phyloP scores from a whole-genome alignment of 2,888 invertebrate species.

The Eristalinus sepulchralis region DNA sequence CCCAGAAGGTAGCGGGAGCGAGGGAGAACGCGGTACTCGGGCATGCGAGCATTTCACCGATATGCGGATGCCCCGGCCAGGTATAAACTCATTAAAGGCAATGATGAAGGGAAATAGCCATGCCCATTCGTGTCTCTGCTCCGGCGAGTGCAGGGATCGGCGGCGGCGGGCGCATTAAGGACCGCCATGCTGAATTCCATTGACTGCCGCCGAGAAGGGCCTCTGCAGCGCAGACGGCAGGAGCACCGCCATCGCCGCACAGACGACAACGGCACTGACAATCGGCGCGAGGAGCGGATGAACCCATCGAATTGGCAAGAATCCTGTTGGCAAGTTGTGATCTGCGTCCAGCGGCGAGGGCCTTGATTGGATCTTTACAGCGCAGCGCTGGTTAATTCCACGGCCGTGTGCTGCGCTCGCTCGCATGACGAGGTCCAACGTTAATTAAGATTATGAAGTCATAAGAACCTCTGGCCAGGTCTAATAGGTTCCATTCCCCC shows the following conservation, averaged over 20 bases:
- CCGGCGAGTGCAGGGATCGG: constrained; percentile 29
- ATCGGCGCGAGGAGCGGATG: constrained; percentile 1
- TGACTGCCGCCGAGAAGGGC: constrained; percentile 42
- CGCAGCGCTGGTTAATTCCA: constrained; percentile 62
- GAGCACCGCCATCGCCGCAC: not conserved
- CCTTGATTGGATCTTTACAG: constrained; percentile 71
- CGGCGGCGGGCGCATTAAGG: constrained; percentile 63
- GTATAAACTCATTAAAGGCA: constrained; percentile 69
- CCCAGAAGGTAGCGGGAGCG: constrained; percentile 59
- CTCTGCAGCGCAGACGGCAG: not conserved
- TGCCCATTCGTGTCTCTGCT: constrained; percentile 65
- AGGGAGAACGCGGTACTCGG: constrained; percentile 36
- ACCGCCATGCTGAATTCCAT: constrained; percentile 72
- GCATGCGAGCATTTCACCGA: constrained; percentile 16
- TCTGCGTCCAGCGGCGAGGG: constrained; percentile 36
- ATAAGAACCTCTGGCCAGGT: constrained; percentile 75
- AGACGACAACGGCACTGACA: constrained; percentile 3
- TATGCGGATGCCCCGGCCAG: constrained; percentile 30
- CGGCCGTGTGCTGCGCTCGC: constrained; percentile 31
- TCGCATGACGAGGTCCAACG: constrained; percentile 74
- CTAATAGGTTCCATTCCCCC: constrained; percentile 52
- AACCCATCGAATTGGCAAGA: constrained; percentile 6
- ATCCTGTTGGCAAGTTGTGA: constrained; percentile 48
- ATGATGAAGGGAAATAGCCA: constrained; percentile 70
- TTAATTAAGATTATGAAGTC: constrained; percentile 81